A percentile compares a stretch with the other conserved stretches of the same genome.
phyloP scores from a whole-genome alignment of 2,888 invertebrate genomes.

The Anodontia alba region DNA sequence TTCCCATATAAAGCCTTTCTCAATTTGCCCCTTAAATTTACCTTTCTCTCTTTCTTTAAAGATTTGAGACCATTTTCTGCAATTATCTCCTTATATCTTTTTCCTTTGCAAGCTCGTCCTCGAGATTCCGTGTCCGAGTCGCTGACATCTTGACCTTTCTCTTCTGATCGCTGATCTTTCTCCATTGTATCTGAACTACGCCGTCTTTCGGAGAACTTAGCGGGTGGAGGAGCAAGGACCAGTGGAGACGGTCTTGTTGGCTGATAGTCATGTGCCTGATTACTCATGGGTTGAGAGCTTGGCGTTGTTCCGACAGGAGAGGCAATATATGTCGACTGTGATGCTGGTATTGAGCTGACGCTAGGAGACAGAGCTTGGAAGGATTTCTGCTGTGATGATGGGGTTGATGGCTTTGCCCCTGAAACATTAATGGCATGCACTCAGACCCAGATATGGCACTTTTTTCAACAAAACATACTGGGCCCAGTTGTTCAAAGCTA shows the following conservation, averaged over 20 bases:
- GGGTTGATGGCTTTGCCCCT: not conserved
- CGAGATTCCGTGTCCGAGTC: conserved; percentile 59
- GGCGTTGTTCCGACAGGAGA: conserved; percentile 5
- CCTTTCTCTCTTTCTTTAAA: conserved; percentile 68
- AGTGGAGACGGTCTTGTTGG: conserved; percentile 61
- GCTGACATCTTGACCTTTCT: conserved; percentile 39
- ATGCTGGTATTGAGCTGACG: not conserved
- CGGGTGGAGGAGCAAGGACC: conserved; percentile 56
- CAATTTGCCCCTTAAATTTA: conserved; percentile 16
- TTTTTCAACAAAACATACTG: too few relatives aligned
- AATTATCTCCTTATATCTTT: conserved; percentile 75
- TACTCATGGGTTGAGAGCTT: conserved; percentile 32
- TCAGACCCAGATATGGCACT: too few relatives aligned
- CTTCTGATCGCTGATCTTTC: conserved; percentile 38
- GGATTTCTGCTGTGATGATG: not conserved
- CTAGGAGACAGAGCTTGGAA: not conserved
- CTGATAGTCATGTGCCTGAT: conserved; percentile 48
- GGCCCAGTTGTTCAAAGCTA: too few relatives aligned
- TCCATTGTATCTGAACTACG: conserved; percentile 22
- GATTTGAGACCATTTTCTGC: conserved; percentile 68
- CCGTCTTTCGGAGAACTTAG: conserved; percentile 22
- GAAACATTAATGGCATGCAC: too few relatives aligned
- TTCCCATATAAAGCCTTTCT: too few relatives aligned
- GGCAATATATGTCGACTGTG: not conserved
- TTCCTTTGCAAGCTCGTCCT: conserved; percentile 75